These are phyloP conservation scores for Aselliscus stoliczkanus DNA, from an alignment of 2,797 vertebrate genomes.

Conservation along the genomic window DNA sequence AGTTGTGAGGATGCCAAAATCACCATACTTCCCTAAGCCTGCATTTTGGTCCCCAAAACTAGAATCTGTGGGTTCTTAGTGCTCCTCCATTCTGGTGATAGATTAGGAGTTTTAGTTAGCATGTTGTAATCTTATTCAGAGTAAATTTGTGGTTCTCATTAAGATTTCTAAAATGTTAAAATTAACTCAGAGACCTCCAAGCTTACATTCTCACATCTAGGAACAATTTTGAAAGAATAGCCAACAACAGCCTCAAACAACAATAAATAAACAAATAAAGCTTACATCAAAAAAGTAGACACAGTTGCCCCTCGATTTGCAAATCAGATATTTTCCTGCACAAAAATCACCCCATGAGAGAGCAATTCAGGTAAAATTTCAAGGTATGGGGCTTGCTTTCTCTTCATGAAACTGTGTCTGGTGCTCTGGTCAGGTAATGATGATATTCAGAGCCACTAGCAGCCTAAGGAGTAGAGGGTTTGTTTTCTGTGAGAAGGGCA, in stretches of 20 bases:
- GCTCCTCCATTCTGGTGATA: neutral
- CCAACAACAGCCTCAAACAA: neutral
- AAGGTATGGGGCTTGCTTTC: neutral
- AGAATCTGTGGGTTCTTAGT: neutral
- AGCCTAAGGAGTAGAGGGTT: neutral
- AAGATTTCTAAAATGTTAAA: conserved; percentile 24
- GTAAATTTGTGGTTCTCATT: neutral
- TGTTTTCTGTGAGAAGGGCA: neutral
- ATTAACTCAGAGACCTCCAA: neutral
- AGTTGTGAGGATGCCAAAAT: neutral
- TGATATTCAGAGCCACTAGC: neutral
- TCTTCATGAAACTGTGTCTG: neutral
- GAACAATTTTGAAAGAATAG: neutral
- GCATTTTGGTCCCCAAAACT: neutral
- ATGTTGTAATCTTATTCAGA: neutral
- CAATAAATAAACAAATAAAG: neutral
- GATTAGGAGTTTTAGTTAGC: neutral
- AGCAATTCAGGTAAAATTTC: neutral
- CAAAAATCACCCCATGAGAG: neutral
- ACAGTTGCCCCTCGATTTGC: neutral
- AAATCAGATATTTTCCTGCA: neutral
- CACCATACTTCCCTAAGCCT: neutral
- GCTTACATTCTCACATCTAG: neutral
- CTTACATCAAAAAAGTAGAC: neutral
- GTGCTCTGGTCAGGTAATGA: neutral